Evolutionary conservation across 2,888 invertebrate genomes (phyloP), one percentile per base, ranked within the genome.

Genomic region (Plebejus melissa): DNA sequence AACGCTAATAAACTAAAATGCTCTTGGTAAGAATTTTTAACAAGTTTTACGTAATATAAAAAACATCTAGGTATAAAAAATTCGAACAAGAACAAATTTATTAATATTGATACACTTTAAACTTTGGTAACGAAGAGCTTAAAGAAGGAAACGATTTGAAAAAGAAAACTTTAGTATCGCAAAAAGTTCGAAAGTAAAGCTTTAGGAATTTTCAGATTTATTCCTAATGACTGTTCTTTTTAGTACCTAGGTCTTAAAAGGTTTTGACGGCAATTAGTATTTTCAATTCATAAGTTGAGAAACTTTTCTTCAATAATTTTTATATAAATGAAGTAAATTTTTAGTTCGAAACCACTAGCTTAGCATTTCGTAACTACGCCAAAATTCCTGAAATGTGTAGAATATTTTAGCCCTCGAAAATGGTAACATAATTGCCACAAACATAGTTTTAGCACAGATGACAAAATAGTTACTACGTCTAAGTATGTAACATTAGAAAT

Each of bases 311-410:
- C 54, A 16, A 54, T 3, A 54, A 16, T 54, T 38, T 16, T 38
- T n/a, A 69, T 16, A n/a, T 38, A 16, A 13, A 74, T 28, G 28
- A 28, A 74, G 16, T 46, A 7, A 46, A 28, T 28, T 65, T 65
- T 32, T 22, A n/a, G n/a, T 69, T 28, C 46, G 54, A 70, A 38
- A 36, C 54, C 54, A 54, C 36, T 57, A 54, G 69, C 6, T n/a
- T 13, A 75, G 38, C 41, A 57, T 70, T 70, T 70, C 70, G 70
- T 50, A 75, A 70, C 70, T 57, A 38, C 50, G 36, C 57, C 57
- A 36, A 13, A 69, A 57, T 38, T 75, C 70, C 69, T 57, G 5
- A 58, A 70, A 75, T 70, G 50, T 69, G 70, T 38, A 13, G 38
- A 50, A 54, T 75, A 69, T 11, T 75, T 22, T 22, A 54, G 38